A percentile compares a stretch with the other conserved stretches of the same genome.
These are phyloP conservation scores for Peromyscus californicus DNA, from an alignment of 2,113 vertebrate genomes.

Conservation along the genomic window DNA sequence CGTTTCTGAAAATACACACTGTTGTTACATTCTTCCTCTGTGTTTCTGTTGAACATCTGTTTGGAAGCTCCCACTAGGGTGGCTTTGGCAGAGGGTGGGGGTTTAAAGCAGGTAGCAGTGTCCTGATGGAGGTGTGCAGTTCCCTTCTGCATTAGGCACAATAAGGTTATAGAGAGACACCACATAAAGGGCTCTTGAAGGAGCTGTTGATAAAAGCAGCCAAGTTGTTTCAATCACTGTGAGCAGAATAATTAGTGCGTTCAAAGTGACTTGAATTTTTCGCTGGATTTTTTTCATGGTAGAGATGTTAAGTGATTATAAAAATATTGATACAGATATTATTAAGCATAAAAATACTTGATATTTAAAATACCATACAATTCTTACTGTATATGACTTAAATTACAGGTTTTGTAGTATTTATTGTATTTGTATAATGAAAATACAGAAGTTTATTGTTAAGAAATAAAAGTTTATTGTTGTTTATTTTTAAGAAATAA, in stretches of 20 bases:
- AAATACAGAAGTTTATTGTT: not conserved
- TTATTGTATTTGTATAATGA: not conserved
- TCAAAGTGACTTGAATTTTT: not conserved
- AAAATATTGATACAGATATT: not conserved
- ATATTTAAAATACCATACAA: not conserved
- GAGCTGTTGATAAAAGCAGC: not conserved
- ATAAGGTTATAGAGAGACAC: not conserved
- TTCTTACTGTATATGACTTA: not conserved
- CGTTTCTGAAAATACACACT: conserved; percentile 42
- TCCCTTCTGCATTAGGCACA: not conserved
- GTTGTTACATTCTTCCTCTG: not conserved
- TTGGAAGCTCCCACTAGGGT: not conserved
- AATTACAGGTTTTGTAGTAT: not conserved
- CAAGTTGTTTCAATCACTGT: not conserved
- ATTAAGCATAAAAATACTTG: not conserved
- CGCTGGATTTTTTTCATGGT: not conserved
- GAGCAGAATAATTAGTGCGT: not conserved
- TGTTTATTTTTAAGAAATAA: not conserved
- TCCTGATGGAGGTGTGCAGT: not conserved
- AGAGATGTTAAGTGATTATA: not conserved
- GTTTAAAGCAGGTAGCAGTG: not conserved
- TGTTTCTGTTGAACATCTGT: not conserved
- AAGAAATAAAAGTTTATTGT: not conserved
- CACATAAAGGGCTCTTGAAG: not conserved
- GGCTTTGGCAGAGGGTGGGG: not conserved